Base-by-base conservation (phyloP, 2,113 vertebrate genomes). In the Sinocyclocheilus anshuiensis region DNA sequence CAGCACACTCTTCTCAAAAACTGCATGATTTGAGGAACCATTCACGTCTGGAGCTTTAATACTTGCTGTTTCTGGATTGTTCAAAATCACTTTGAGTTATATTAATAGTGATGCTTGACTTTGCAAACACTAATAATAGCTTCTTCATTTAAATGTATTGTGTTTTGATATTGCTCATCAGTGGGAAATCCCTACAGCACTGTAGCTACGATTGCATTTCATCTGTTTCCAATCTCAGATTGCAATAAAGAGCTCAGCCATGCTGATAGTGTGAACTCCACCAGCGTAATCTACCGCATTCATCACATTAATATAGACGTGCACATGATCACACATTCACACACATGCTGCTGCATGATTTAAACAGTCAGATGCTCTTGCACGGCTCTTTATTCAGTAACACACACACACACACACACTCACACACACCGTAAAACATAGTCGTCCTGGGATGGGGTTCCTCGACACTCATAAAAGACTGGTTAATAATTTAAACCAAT, bases 401-500 rank as follows among this genome's bases (percentile, higher is more conserved):
- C 67, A 55, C 69, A 69, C 81, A 69, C 61, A 65, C 61, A 26
- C 65, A 67, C 81, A 75, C 45, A 11, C 10, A 48, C 67, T n/a
- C n/a, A n/a, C n/a, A 67, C 76, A 75, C 39, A 39, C 0, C 0
- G 33, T 84, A 84, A 24, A 82, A 86, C 29, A 9, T 24, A 57
- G 65, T 39, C 57, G 36, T 77, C 82, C 50, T 72, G 29, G 61
- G 81, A 88, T 69, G 57, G 67, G 45, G 69, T 55, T 74, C 71
- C 67, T 77, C 77, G 48, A 55, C 55, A 50, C 86, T 86, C 87
- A 87, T 50, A 82, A 87, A 85, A 75, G 87, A 76, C 26, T 67
- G 79, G 67, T 88, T 90, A 89, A 91, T 91, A 89, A 89, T 91
- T 89, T 87, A 88, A 88, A 87, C 69, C 90, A 91, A 89, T 89